These are phyloP conservation scores for Synanthedon myopaeformis DNA, from an alignment of 2,888 invertebrate species.

Conservation along the genomic window DNA sequence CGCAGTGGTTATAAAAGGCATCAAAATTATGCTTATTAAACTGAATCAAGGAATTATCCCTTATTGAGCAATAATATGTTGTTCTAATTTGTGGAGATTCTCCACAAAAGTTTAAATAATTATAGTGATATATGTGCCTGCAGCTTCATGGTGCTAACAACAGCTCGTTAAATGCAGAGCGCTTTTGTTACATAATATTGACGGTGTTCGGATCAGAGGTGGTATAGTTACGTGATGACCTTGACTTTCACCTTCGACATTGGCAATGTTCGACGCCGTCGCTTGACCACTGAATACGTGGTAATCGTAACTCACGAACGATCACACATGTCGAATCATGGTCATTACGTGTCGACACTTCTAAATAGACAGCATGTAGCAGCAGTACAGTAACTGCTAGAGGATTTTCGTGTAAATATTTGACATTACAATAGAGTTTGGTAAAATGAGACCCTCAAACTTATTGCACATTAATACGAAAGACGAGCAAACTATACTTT, in stretches of 20 bases:
- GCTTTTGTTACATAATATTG: conserved; percentile 21
- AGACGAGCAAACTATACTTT: too few species aligned
- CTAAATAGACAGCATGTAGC: too few species aligned
- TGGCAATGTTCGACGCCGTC: conserved; percentile 5
- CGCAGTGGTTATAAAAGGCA: too few species aligned
- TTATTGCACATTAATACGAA: too few species aligned
- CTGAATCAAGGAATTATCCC: too few species aligned
- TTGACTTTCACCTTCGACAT: conserved; percentile 50
- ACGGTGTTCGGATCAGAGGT: conserved; percentile 15
- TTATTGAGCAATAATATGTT: too few species aligned
- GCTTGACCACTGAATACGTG: neutral
- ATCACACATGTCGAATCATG: neutral
- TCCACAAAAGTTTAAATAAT: neutral
- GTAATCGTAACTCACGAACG: neutral
- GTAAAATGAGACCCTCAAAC: too few species aligned
- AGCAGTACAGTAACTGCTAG: too few species aligned
- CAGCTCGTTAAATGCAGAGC: neutral
- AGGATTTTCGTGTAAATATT: too few species aligned
- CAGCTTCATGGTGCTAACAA: neutral
- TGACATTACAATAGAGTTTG: too few species aligned
- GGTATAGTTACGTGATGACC: conserved; percentile 15
- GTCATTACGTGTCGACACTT: neutral
- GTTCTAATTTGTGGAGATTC: too few species aligned
- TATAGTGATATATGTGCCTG: neutral
- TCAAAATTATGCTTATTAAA: too few species aligned